Base-by-base conservation (phyloP, 2,113 vertebrate species). In the Myrmecophaga tridactyla region DNA sequence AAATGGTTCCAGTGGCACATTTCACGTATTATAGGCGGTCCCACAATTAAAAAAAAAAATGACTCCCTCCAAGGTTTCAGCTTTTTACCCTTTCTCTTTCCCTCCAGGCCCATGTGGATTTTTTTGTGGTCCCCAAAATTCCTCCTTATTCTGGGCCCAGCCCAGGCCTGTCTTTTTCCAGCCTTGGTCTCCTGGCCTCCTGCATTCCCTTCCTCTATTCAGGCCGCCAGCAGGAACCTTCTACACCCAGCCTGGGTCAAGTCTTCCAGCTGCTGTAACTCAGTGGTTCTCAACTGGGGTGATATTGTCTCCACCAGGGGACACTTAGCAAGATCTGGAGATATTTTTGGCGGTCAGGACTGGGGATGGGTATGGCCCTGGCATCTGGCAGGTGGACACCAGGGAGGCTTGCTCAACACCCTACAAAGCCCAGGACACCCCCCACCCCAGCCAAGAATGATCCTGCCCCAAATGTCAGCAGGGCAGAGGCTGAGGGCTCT, bases 81-180 rank as follows among this genome's bases (percentile, higher is more conserved):
- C 14, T 0, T 36, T 36, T 41, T 14, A 21, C 41, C 41, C 81
- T 62, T 43, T n/a, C 81, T 67, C 34, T 48, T 41, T 58, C 56
- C 56, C 29, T 27, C 10, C 9, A 29, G 21, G 56, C 10, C 10
- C 4, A 17, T 7, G 20, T 69, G 51, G 34, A 34, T 27, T 43
- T 90, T 41, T 70, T 70, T 51, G n/a, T n/a, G 62, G 41, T 20
- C 13, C 27, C 43, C n/a, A 76, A 39, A 90, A 20, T 36, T 34
- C 67, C 46, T 56, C 48, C 34, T 0, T 0, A n/a, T 31, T 0
- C n/a, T 0, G 0, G 15, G 20, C 51, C 83, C 23, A 31, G 76
- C 51, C 83, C 23, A 31, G 76, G 67, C 75, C 87, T 20, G 31
- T 6, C 20, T 65, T 14, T 27, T 25, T 48, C 72, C 53, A 20